Evolutionary conservation across 2,888 invertebrate species (phyloP).

Genomic region (Spodoptera littoralis): DNA sequence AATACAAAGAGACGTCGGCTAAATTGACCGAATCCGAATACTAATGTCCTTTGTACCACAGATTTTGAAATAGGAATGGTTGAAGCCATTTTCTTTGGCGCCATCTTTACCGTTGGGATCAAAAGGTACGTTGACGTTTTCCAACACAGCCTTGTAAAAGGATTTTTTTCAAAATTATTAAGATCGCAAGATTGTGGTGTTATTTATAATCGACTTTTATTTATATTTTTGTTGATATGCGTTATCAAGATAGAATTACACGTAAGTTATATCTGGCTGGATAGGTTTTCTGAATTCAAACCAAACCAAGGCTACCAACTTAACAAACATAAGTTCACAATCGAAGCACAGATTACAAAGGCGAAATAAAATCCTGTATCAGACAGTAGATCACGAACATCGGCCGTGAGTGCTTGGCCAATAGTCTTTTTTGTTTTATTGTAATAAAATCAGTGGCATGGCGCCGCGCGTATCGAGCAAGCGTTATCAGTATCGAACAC

Average conservation of each 20-base stretch:
- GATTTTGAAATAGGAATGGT: slow-evolving; percentile 52
- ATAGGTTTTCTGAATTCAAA: slow-evolving; percentile 14
- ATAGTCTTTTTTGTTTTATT: slow-evolving; percentile 68
- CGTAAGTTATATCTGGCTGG: background rate
- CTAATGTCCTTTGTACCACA: slow-evolving; percentile 51
- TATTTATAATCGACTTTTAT: no score
- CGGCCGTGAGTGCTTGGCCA: slow-evolving; percentile 63
- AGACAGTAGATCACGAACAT: slow-evolving; percentile 74
- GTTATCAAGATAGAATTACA: no score
- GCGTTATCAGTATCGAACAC: slow-evolving; percentile 84
- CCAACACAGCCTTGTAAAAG: no score
- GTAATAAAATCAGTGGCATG: slow-evolving; percentile 84
- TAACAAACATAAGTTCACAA: slow-evolving; percentile 37
- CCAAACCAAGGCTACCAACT: slow-evolving; percentile 39
- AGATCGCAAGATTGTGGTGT: no score
- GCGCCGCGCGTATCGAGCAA: slow-evolving; percentile 86
- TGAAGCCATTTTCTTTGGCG: slow-evolving; percentile 21
- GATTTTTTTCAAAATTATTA: no score
- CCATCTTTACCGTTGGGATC: slow-evolving; percentile 17
- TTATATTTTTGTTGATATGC: no score
- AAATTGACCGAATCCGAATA: slow-evolving; percentile 70
- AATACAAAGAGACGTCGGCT: slow-evolving; percentile 78
- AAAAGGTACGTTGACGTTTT: background rate
- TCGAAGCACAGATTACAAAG: slow-evolving; percentile 47
- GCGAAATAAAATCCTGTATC: slow-evolving; percentile 65